These are phyloP conservation scores for Struthidea cinerea DNA, from an alignment of 2,113 vertebrate genomes.

Conservation along the genomic window DNA sequence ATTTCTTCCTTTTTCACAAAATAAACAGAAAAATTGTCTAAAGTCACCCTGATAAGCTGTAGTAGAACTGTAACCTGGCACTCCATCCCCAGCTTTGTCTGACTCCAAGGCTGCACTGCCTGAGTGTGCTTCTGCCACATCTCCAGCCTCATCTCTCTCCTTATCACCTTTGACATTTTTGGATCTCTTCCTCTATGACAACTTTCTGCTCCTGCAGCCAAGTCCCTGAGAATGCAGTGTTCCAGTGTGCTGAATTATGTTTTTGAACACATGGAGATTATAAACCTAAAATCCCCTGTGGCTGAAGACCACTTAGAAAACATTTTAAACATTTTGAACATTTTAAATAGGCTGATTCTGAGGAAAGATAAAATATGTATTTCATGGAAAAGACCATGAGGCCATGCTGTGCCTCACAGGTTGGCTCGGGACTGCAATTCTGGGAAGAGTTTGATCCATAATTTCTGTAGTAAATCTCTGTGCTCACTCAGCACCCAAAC, in stretches of 20 bases:
- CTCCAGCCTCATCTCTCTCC: neutral
- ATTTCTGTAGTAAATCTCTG: neutral
- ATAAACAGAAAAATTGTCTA: no score
- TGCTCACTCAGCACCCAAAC: neutral
- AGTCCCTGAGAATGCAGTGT: neutral
- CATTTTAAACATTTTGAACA: neutral
- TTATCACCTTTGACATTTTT: neutral
- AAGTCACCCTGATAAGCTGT: neutral
- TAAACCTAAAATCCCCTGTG: neutral
- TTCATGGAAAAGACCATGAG: neutral
- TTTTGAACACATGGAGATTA: neutral
- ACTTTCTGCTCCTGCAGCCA: neutral
- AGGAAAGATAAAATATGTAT: neutral
- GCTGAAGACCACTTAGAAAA: neutral
- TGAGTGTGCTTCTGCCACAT: neutral
- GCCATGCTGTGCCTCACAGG: neutral
- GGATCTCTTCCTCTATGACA: neutral
- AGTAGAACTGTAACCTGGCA: neutral
- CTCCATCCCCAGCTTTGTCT: neutral
- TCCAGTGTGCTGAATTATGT: neutral
- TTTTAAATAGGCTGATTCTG: neutral
- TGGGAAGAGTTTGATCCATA: neutral
- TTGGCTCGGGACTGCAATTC: neutral
- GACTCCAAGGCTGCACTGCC: neutral
- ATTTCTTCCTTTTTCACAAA: neutral